These are phyloP conservation scores for Hiodon tergisus DNA, from an alignment of 2,113 vertebrate species.

Conservation along the genomic window DNA sequence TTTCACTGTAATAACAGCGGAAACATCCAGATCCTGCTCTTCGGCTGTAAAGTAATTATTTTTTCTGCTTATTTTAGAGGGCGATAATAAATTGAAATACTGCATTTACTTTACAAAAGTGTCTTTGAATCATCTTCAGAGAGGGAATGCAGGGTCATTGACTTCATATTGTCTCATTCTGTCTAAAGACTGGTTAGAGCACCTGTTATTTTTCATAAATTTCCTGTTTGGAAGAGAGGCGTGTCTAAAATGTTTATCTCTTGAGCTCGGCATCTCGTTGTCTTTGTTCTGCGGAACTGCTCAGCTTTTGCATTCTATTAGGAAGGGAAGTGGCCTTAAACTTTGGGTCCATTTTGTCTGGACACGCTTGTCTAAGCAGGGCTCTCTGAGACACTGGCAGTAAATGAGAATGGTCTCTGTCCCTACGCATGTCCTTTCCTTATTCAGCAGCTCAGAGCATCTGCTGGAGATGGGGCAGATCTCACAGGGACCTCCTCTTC, in stretches of 20 bases:
- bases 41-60: neutral
- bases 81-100: slow-evolving; percentile 7
- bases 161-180: neutral
- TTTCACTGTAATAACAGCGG: neutral
- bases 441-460: slow-evolving; percentile 54
- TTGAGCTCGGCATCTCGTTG: slow-evolving; percentile 37
- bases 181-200: neutral
- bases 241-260: slow-evolving; percentile 30
- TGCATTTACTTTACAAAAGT: neutral
- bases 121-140: neutral
- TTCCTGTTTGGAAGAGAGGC: neutral
- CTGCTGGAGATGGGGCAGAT: slow-evolving; percentile 45
- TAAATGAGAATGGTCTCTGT: slow-evolving; percentile 54
- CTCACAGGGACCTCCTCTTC: slow-evolving; percentile 34
- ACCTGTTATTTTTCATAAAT: neutral
- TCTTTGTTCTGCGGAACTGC: too few relatives aligned
- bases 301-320: too few relatives aligned
- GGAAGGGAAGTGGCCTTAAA: slow-evolving; percentile 25
- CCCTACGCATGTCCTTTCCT: slow-evolving; percentile 56
- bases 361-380: slow-evolving; percentile 57
- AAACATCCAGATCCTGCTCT: neutral
- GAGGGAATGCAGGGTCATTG: neutral
- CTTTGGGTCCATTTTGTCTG: slow-evolving; percentile 45
- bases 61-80: neutral
- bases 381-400: slow-evolving; percentile 55